A percentile compares a stretch with the other conserved stretches of the same genome.
Conservation (phyloP, 1,140 invertebrate species). For the Drosophila kikkawai region DNA sequence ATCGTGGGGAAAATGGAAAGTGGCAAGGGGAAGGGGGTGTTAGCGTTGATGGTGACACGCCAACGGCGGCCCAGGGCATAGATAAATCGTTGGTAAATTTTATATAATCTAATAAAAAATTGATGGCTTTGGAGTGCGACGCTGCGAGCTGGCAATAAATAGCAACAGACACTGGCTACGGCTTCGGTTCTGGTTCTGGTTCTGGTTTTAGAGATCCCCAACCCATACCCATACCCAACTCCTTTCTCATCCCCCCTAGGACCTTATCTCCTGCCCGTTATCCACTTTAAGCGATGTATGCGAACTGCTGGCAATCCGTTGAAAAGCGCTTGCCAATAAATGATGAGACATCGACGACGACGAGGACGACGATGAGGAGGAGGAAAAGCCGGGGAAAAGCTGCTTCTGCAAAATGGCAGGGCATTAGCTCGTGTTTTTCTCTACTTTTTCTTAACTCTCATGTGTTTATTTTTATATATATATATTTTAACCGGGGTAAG, state of each 20-base stretch:
- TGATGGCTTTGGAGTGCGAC: constrained; percentile 75
- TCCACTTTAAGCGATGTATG: constrained; percentile 56
- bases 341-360: constrained; percentile 68
- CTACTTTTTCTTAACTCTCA: constrained; percentile 2
- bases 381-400: constrained; percentile 21
- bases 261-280: constrained; percentile 20
- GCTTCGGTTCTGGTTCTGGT: constrained; percentile 9
- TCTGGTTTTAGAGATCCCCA: constrained; percentile 30
- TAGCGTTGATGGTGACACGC: constrained; percentile 39
- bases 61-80: constrained; percentile 63
- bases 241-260: neutral
- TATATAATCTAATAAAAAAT: constrained; percentile 84
- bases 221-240: neutral
- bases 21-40: neutral
- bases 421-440: constrained; percentile 66
- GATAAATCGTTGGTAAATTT: constrained; percentile 82
- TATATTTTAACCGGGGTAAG: neutral
- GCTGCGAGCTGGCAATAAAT: constrained; percentile 74
- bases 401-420: constrained; percentile 29
- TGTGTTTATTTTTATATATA: constrained; percentile 1
- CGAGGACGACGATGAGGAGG: neutral
- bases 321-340: constrained; percentile 83
- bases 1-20: constrained; percentile 25
- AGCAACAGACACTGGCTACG: constrained; percentile 56
- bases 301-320: constrained; percentile 72